Percentiles rank a stretch among this genome's conserved stretches.
Evolutionary conservation across 2,888 invertebrate genomes (phyloP).

Genomic region (Parapristionchus giblindavisi): DNA sequence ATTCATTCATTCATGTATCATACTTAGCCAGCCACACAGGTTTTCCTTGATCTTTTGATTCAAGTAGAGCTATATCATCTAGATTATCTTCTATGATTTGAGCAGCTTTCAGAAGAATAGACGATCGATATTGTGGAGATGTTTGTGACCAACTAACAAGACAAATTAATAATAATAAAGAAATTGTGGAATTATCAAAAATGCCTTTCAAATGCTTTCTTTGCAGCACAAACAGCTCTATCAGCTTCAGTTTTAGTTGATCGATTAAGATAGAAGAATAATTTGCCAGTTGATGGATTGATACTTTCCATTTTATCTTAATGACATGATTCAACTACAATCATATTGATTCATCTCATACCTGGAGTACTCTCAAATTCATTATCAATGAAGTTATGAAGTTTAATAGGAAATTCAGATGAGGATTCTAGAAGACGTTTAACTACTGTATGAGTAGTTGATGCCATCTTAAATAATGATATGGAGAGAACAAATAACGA

Average conservation of each 20-base stretch:
- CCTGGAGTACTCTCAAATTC: slow-evolving; percentile 32
- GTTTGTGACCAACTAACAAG: slow-evolving; percentile 74
- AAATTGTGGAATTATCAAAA: slow-evolving; percentile 15
- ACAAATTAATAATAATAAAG: slow-evolving; percentile 36
- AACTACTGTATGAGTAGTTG: slow-evolving; percentile 26
- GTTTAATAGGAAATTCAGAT: slow-evolving; percentile 26
- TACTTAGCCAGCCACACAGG: slow-evolving; percentile 71
- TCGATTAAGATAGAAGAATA: slow-evolving; percentile 68
- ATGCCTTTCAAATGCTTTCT: slow-evolving; percentile 72
- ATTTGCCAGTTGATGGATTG: slow-evolving; percentile 72
- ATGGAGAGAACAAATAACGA: background rate
- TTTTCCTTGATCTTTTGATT: slow-evolving; percentile 75
- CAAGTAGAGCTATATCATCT: slow-evolving; percentile 73
- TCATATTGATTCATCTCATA: background rate
- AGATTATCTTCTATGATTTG: slow-evolving; percentile 32
- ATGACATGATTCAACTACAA: slow-evolving; percentile 1
- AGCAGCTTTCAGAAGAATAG: slow-evolving; percentile 33
- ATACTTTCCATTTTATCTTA: slow-evolving; percentile 69
- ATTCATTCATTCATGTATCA: background rate
- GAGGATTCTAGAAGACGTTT: slow-evolving; percentile 17
- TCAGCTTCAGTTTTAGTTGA: slow-evolving; percentile 70
- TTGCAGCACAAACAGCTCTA: slow-evolving; percentile 72
- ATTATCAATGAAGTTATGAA: slow-evolving; percentile 35
- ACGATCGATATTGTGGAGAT: slow-evolving; percentile 70
- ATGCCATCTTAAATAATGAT: background rate